Conservation (phyloP, 2,888 invertebrate species). For the Cephus pygmeus region DNA sequence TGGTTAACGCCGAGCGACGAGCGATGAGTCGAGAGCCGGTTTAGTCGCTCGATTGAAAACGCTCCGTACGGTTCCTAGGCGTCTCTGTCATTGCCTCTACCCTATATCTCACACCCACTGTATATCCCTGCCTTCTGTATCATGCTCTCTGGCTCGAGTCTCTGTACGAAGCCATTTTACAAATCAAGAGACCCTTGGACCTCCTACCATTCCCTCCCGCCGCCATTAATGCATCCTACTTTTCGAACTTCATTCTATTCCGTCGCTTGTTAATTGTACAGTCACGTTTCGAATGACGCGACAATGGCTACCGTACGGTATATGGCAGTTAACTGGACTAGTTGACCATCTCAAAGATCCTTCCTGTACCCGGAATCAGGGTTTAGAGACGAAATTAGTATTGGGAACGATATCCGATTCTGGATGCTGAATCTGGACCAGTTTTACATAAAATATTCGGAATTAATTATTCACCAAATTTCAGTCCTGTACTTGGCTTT, state of each 20-base stretch:
- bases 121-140: neutral
- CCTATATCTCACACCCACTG: neutral
- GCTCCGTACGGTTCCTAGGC: neutral
- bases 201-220: conserved; percentile 5
- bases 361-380: no score
- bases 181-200: conserved; percentile 23
- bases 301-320: neutral
- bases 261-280: conserved; percentile 40
- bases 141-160: neutral
- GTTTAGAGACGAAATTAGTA: no score
- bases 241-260: conserved; percentile 36
- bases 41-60: neutral
- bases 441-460: neutral
- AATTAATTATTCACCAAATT: neutral
- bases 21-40: neutral
- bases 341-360: neutral
- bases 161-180: conserved; percentile 22
- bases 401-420: neutral
- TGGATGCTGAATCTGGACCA: neutral
- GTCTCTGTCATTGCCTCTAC: neutral
- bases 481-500: neutral
- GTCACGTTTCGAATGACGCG: conserved; percentile 34
- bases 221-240: conserved; percentile 37
- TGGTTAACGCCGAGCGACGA: conserved; percentile 20
- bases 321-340: neutral